Evolutionary conservation across 1,140 invertebrate species (phyloP), one percentile per base, ranked within the genome.

Genomic region (Adelges cooleyi): DNA sequence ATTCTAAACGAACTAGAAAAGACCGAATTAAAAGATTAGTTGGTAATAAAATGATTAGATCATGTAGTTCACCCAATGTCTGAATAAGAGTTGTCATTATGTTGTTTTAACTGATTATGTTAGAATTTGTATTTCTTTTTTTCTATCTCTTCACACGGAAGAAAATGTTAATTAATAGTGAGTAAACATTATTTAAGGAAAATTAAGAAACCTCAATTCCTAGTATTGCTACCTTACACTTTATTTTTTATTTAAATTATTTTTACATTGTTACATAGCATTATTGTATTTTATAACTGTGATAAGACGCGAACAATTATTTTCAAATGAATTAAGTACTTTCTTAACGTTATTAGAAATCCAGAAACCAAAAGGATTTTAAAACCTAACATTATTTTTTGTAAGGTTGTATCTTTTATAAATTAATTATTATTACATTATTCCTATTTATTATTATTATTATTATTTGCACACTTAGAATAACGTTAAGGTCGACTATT

Each of bases 291-390:
- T 46, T 62, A 48, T 29, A 48, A 33, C 42, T 62, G 56, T 62
- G 56, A 62, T 62, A 62, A 62, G 42, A 48, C 17, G 27, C 44
- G 42, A 48, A 48, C 5, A 62, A 62, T 62, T 62, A 62, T 48
- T 62, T 48, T 62, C 56, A 62, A 62, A 48, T 62, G 18, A 20
- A 48, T 48, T 48, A 62, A 62, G 42, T 62, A 46, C 23, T 23
- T 46, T 20, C 42, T 48, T 46, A 62, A 18, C 46, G 11, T 62
- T 33, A 62, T 29, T 33, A 6, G 5, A 62, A 48, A 10, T 62
- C 56, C 42, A 33, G 44, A 27, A 17, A 62, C 2, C 20, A 48
- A 11, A 59, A 29, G 56, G 56, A 62, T 62, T 62, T 62, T 48
- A 59, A 27, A 29, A 23, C 40, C 17, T 44, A 59, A 46, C n/a